phyloP scores from a whole-genome alignment of 2,113 vertebrate genomes.

The Vanacampus margaritifer region DNA sequence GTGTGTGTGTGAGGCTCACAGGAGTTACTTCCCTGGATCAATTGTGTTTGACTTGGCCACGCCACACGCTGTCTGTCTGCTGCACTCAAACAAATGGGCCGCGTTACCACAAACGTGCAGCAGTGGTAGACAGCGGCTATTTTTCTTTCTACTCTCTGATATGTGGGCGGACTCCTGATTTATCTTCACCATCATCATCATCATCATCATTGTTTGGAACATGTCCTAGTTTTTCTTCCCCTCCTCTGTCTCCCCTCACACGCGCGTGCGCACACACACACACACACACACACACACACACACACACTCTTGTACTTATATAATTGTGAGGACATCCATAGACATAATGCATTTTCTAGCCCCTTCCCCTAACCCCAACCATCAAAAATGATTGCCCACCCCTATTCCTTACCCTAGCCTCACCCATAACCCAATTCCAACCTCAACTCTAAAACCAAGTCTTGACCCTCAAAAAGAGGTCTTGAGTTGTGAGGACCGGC shows the following conservation, averaged over 20 bases:
- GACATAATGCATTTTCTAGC: no score
- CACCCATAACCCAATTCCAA: no score
- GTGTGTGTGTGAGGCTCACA: constrained; percentile 44
- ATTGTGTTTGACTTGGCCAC: constrained; percentile 54
- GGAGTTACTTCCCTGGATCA: constrained; percentile 55
- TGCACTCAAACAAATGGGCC: constrained; percentile 55
- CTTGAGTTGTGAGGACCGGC: no score
- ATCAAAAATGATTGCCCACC: no score
- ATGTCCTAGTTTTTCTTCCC: constrained; percentile 29
- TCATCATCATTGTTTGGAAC: constrained; percentile 27
- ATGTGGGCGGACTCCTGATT: constrained; percentile 30
- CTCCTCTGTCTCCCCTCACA: constrained; percentile 1
- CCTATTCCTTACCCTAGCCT: no score
- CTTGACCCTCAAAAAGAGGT: no score
- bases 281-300: not conserved
- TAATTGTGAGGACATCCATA: no score
- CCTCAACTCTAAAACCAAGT: no score
- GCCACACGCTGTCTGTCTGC: constrained; percentile 52
- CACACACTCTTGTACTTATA: no score
- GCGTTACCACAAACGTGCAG: constrained; percentile 51
- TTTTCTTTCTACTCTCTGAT: constrained; percentile 25
- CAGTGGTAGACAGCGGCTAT: constrained; percentile 39
- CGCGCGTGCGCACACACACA: not conserved
- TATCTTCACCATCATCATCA: constrained; percentile 39
- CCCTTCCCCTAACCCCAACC: no score